Evolutionary conservation across 2,797 vertebrate species (phyloP).

Genomic region (Erethizon dorsatum): DNA sequence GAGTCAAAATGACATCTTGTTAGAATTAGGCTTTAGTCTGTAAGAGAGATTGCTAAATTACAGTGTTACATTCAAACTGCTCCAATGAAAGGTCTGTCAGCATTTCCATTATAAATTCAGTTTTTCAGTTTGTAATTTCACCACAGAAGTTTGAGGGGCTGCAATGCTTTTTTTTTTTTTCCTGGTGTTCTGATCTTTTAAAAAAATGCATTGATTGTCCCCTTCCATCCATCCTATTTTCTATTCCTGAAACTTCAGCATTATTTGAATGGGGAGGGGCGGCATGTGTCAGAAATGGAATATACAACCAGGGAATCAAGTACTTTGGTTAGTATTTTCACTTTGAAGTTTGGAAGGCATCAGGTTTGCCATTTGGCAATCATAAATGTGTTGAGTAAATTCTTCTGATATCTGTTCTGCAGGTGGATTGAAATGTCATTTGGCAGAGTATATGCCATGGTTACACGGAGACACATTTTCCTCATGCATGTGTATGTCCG

Average conservation of each 20-base stretch:
- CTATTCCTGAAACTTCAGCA: conserved; percentile 52
- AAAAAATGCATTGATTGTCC: conserved; percentile 12
- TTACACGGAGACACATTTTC: background rate
- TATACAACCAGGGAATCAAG: conserved; percentile 6
- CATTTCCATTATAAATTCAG: conserved; percentile 77
- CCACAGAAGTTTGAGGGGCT: conserved; percentile 82
- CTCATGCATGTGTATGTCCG: background rate
- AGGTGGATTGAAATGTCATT: conserved; percentile 61
- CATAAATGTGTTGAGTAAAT: conserved; percentile 52
- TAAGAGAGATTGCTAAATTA: conserved; percentile 79
- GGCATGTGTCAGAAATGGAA: conserved; percentile 8
- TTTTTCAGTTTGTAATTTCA: conserved; percentile 81
- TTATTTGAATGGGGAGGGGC: background rate
- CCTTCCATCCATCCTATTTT: conserved; percentile 11
- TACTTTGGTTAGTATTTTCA: conserved; percentile 64
- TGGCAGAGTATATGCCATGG: background rate
- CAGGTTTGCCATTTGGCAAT: conserved; percentile 42
- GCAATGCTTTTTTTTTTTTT: conserved; percentile 42
- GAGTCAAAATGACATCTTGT: conserved; percentile 74
- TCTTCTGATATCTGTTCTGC: conserved; percentile 63
- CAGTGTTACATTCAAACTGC: conserved; percentile 62
- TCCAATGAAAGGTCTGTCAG: conserved; percentile 77
- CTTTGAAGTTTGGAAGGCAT: conserved; percentile 59
- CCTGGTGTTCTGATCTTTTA: conserved; percentile 41
- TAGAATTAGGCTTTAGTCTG: conserved; percentile 76